Base-by-base conservation (phyloP, 2,888 invertebrate species). In the Drosophila emarginata region DNA sequence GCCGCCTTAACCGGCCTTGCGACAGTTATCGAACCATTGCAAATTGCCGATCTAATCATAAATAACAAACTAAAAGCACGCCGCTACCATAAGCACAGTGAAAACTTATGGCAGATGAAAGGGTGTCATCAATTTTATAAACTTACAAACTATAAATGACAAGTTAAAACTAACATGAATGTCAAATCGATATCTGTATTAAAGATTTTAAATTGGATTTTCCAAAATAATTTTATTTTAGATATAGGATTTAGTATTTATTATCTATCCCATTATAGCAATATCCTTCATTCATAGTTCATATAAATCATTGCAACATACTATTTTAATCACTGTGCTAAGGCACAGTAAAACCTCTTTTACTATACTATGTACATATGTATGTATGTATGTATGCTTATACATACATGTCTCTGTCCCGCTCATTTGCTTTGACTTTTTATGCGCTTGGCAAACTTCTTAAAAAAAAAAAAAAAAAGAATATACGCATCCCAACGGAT, bases 11-110 rank as follows among this genome's bases (percentile, higher is more conserved):
- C 72, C 68, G 74, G 53, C 86, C 74, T 70, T 74, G 66, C 79
- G 82, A 85, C 82, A 83, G 68, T 77, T 81, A 89, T 87, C 90
- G 89, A 90, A 88, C 76, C 90, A 80, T 89, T 79, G 80, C 83
- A 84, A 87, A 88, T 89, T 86, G 77, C 77, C 77, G 78, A 88
- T 87, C 80, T 88, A 89, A 90, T 90, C 82, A 80, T 60, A 79
- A 67, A 61, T 59, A 58, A 56, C 32, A 53, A 62, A 11, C 18
- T 37, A 12, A n/a, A 18, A 51, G 56, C 54, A 26, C 56, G 11
- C 53, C 45, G 51, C 45, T 37, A n/a, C 21, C 40, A 21, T 51
- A 21, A 23, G 57, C 67, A 68, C 79, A 67, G 71, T 76, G 72
- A 67, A 28, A 45, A 18, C 1, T 28, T 4, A 28, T 28, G 4